Evolutionary conservation across 1,140 invertebrate species (phyloP).

Genomic region (Cataglyphis hispanica): DNA sequence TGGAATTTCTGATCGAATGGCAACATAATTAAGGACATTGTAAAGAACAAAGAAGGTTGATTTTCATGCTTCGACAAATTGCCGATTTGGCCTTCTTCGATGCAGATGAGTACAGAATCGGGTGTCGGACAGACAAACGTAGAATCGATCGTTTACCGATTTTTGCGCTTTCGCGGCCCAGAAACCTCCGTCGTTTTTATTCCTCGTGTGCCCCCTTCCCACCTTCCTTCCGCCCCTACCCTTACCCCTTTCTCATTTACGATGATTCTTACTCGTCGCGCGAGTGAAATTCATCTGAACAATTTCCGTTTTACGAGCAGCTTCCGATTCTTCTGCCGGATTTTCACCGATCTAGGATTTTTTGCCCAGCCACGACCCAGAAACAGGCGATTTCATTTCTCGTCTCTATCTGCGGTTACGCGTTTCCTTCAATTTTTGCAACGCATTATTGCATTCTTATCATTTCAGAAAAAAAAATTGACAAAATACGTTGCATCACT

Average conservation of each 20-base stretch:
- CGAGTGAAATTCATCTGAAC: constrained; percentile 71
- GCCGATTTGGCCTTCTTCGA: constrained; percentile 62
- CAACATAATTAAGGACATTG: constrained; percentile 63
- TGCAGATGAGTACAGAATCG: constrained; percentile 41
- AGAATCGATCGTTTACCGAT: constrained; percentile 67
- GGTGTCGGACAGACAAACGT: constrained; percentile 22
- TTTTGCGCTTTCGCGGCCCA: constrained; percentile 82
- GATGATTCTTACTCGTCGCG: constrained; percentile 43
- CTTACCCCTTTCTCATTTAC: constrained; percentile 34
- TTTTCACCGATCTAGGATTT: constrained; percentile 72
- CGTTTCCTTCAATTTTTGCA: constrained; percentile 23
- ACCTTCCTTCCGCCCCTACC: not conserved
- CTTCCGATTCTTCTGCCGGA: constrained; percentile 68
- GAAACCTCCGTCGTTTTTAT: constrained; percentile 74
- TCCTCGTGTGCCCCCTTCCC: constrained; percentile 46
- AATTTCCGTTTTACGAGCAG: constrained; percentile 79
- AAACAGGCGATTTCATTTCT: constrained; percentile 63
- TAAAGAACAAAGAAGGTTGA: constrained; percentile 58
- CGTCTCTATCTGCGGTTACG: not conserved
- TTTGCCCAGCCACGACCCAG: constrained; percentile 69
- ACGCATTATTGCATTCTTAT: not conserved
- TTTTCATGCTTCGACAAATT: constrained; percentile 70
- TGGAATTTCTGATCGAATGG: constrained; percentile 23
- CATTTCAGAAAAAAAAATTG: not conserved
- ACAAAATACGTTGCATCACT: not conserved